Conservation (phyloP, 1,140 invertebrate species). For the Hylaeus anthracinus region DNA sequence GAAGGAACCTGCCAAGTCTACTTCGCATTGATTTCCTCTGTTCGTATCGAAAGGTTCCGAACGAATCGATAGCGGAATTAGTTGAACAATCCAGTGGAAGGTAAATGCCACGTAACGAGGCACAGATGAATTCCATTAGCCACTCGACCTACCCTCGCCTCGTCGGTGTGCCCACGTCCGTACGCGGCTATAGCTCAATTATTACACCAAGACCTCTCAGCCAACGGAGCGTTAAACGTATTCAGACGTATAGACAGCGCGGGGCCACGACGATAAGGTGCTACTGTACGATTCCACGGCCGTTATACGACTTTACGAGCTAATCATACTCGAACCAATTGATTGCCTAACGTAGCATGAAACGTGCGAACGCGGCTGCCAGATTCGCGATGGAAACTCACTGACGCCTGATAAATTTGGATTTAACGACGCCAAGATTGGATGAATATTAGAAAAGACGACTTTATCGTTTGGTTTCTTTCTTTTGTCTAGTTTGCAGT, state of each 20-base stretch:
- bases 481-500: too few species aligned
- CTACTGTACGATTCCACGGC: conserved; percentile 23
- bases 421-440: conserved; percentile 3
- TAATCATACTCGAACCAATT: conserved; percentile 53
- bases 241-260: conserved; percentile 45
- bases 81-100: background rate
- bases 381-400: conserved; percentile 27
- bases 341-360: conserved; percentile 57
- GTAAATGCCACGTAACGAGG: conserved; percentile 33
- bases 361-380: conserved; percentile 43
- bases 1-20: background rate
- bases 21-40: background rate
- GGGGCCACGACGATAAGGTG: conserved; percentile 47
- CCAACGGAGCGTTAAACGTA: conserved; percentile 53
- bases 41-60: background rate
- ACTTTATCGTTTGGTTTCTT: too few species aligned
- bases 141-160: conserved; percentile 28
- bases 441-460: background rate
- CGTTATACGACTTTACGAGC: conserved; percentile 57
- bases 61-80: background rate
- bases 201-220: conserved; percentile 37
- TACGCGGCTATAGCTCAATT: conserved; percentile 49
- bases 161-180: conserved; percentile 11
- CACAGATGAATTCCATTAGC: conserved; percentile 52
- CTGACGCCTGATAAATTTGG: conserved; percentile 22